phyloP scores from a whole-genome alignment of 2,797 vertebrate species.

The Manis pentadactyla region DNA sequence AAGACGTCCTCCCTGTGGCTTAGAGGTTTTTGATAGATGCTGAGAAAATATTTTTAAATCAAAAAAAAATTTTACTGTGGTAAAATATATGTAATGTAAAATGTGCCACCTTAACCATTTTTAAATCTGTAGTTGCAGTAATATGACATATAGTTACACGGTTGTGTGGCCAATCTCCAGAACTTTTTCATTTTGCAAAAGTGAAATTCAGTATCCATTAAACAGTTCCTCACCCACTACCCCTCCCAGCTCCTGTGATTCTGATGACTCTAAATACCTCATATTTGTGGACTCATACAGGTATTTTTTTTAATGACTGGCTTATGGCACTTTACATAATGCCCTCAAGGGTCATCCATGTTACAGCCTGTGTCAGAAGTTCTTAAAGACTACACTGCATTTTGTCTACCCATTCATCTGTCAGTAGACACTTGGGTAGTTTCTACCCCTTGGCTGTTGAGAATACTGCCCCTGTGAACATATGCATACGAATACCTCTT shows the following conservation, averaged over 20 bases:
- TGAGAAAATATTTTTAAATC: neutral
- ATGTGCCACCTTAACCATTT: neutral
- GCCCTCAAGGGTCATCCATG: too few relatives aligned
- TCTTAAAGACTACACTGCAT: neutral
- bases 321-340: neutral
- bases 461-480: too few relatives aligned
- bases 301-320: neutral
- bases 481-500: neutral
- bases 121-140: fast-evolving
- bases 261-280: neutral
- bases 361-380: neutral
- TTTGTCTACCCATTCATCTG: neutral
- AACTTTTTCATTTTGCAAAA: neutral
- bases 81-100: neutral
- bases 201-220: neutral
- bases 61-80: neutral
- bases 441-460: neutral
- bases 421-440: fast-evolving
- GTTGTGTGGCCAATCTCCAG: neutral
- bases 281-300: neutral
- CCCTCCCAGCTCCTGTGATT: neutral
- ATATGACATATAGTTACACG: neutral
- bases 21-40: neutral
- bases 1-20: neutral
- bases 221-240: neutral